Conservation (phyloP, 2,797 vertebrate species). For the Peromyscus melanophrys region DNA sequence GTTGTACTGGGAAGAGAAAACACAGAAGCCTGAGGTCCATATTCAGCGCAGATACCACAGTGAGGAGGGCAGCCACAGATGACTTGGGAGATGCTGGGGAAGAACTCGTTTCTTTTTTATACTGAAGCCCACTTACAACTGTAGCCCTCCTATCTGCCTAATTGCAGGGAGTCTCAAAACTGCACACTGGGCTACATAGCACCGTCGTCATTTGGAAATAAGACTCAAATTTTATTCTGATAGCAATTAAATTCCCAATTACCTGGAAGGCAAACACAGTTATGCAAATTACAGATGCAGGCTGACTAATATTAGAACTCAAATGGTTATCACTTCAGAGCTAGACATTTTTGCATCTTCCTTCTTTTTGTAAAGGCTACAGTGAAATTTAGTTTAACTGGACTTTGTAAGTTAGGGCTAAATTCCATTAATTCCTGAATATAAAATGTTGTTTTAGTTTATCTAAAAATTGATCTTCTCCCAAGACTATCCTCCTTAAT, state of each 20-base stretch:
- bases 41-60: neutral
- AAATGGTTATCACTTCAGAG: slow-evolving; percentile 76
- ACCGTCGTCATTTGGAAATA: slow-evolving; percentile 74
- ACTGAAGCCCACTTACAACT: slow-evolving; percentile 41
- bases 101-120: slow-evolving; percentile 34
- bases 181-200: slow-evolving; percentile 65
- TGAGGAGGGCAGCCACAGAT: slow-evolving; percentile 9
- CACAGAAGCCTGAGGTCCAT: neutral
- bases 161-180: slow-evolving; percentile 71
- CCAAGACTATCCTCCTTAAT: slow-evolving; percentile 75
- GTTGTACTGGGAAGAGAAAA: slow-evolving; percentile 29
- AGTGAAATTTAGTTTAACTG: slow-evolving; percentile 80
- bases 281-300: slow-evolving; percentile 79
- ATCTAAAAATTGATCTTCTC: slow-evolving; percentile 82
- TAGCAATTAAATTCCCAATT: slow-evolving; percentile 83
- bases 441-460: slow-evolving; percentile 86
- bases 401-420: slow-evolving; percentile 79
- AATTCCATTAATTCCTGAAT: slow-evolving; percentile 86
- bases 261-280: slow-evolving; percentile 80
- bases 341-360: slow-evolving; percentile 70
- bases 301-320: slow-evolving; percentile 77
- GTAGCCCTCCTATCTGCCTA: slow-evolving; percentile 53
- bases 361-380: slow-evolving; percentile 67
- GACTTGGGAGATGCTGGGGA: neutral
- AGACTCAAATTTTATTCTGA: slow-evolving; percentile 80